Conservation (phyloP, 2,113 vertebrate genomes). For the Dendrocopos noguchii region DNA sequence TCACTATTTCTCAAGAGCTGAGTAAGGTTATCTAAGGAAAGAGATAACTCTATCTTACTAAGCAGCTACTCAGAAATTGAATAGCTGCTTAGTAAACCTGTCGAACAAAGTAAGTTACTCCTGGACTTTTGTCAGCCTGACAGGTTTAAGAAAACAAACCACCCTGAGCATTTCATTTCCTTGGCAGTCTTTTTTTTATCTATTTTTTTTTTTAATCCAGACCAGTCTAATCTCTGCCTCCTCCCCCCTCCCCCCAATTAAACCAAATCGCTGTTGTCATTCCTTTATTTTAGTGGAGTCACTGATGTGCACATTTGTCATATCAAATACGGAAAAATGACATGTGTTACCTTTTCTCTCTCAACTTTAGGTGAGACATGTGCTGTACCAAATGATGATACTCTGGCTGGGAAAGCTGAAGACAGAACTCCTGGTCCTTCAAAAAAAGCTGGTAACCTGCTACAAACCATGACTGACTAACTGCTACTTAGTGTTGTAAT, state of each 20-base stretch:
- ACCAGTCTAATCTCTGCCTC: not conserved
- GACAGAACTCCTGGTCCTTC: conserved; percentile 54
- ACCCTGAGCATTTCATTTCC: not conserved
- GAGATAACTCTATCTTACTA: not conserved
- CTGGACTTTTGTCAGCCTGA: not conserved
- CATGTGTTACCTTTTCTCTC: not conserved
- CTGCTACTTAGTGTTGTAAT: not conserved
- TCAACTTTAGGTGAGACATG: conserved; percentile 75
- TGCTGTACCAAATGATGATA: conserved; percentile 87
- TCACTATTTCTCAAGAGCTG: not conserved
- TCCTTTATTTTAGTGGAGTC: not conserved
- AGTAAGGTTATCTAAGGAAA: not conserved
- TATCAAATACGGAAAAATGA: not conserved
- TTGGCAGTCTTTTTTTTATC: not conserved
- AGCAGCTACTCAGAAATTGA: not conserved
- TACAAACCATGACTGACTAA: not conserved
- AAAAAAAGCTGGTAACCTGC: conserved; percentile 78
- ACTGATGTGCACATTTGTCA: not conserved
- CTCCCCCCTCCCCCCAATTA: not conserved
- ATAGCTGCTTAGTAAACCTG: not conserved
- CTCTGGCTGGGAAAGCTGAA: conserved; percentile 73
- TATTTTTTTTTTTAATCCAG: not conserved
- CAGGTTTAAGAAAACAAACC: not conserved
- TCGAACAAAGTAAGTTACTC: not conserved
- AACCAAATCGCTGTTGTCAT: not conserved